Percentiles rank a stretch among this genome's conserved stretches.
Conservation (phyloP, 2,797 vertebrate species). For the Melanotaenia nigrans region DNA sequence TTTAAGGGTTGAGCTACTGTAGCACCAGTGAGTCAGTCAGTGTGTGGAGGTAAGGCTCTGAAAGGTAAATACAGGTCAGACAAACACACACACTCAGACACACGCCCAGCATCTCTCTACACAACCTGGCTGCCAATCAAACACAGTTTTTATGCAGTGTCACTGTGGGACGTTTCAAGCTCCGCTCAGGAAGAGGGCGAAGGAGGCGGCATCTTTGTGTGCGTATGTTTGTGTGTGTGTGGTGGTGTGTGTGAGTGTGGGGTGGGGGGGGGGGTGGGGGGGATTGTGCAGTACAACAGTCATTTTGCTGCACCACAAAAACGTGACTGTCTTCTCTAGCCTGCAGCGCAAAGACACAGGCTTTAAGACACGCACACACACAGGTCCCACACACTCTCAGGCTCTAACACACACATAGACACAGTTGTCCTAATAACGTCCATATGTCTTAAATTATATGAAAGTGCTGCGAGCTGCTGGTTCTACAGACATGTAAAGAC, state of each 20-base stretch:
- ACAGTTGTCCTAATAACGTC: constrained; percentile 80
- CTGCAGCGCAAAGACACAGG: constrained; percentile 65
- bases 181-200: constrained; percentile 37
- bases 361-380: constrained; percentile 49
- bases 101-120: constrained; percentile 36
- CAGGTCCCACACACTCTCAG: constrained; percentile 46
- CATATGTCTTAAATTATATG: constrained; percentile 87
- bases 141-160: constrained; percentile 63
- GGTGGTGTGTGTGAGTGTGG: constrained; percentile 40
- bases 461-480: constrained; percentile 84
- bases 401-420: constrained; percentile 44
- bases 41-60: constrained; percentile 28
- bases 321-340: constrained; percentile 80
- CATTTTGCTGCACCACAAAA: constrained; percentile 78
- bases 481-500: constrained; percentile 84
- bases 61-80: constrained; percentile 75
- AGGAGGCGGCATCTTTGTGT: background rate
- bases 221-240: constrained; percentile 7
- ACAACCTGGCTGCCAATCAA: constrained; percentile 67
- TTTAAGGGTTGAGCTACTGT: constrained; percentile 63
- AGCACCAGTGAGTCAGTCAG: constrained; percentile 34
- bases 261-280: background rate
- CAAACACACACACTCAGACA: constrained; percentile 32
- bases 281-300: constrained; percentile 57
- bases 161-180: constrained; percentile 66